These are phyloP conservation scores for Drosophila histrio DNA, from an alignment of 2,888 invertebrate species.

Conservation along the genomic window DNA sequence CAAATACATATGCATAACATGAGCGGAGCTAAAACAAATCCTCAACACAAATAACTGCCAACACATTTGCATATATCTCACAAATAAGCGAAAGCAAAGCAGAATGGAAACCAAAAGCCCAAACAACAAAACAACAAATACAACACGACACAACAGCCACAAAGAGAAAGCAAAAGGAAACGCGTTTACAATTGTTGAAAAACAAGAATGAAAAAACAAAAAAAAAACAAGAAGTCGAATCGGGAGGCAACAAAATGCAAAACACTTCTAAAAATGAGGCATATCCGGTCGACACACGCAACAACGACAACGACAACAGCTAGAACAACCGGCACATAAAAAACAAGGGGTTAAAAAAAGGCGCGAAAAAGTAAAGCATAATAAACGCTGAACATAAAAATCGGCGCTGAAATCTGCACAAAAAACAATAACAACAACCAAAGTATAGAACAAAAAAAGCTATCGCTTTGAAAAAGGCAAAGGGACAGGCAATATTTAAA, in stretches of 20 bases:
- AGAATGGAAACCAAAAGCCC: slow-evolving; percentile 61
- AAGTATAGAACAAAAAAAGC: slow-evolving; percentile 35
- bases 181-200: slow-evolving; percentile 55
- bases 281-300: slow-evolving; percentile 75
- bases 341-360: slow-evolving; percentile 63
- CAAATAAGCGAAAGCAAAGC: slow-evolving; percentile 55
- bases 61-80: slow-evolving; percentile 74
- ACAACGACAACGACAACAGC: slow-evolving; percentile 19
- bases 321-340: slow-evolving; percentile 43
- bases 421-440: slow-evolving; percentile 27
- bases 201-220: background rate
- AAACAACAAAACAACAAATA: slow-evolving; percentile 43
- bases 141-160: slow-evolving; percentile 13
- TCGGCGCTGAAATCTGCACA: slow-evolving; percentile 68
- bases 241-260: slow-evolving; percentile 68
- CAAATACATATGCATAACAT: slow-evolving; percentile 75
- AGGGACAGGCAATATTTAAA: slow-evolving; percentile 59
- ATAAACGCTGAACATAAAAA: slow-evolving; percentile 70
- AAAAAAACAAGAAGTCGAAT: slow-evolving; percentile 40
- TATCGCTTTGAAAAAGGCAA: slow-evolving; percentile 21
- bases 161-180: slow-evolving; percentile 28
- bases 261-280: slow-evolving; percentile 79
- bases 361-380: slow-evolving; percentile 70
- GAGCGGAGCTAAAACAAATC: slow-evolving; percentile 69
- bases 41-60: slow-evolving; percentile 77